phyloP scores from a whole-genome alignment of 2,113 vertebrate genomes.

The Zapornia atra region DNA sequence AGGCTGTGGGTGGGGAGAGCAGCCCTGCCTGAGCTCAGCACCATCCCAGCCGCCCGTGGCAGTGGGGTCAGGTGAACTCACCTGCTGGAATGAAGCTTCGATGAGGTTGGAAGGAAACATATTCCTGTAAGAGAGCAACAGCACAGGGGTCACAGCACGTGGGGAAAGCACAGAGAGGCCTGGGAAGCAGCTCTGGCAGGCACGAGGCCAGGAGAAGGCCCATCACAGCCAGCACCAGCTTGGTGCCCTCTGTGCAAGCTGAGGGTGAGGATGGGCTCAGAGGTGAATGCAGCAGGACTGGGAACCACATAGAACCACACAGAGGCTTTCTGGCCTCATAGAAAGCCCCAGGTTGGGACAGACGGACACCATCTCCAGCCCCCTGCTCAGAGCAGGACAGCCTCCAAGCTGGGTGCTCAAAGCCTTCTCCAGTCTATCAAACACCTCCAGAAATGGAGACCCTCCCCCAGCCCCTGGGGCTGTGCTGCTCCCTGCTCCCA shows the following conservation, averaged over 20 bases:
- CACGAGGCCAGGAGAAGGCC: fast-evolving
- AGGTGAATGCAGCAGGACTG: fast-evolving
- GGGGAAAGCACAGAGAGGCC: not conserved
- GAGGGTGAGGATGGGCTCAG: not conserved
- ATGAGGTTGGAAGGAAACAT: conserved; percentile 92
- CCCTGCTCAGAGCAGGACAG: not conserved
- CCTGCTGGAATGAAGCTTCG: conserved; percentile 90
- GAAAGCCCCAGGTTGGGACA: not conserved
- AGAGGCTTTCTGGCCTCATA: no score
- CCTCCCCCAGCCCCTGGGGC: not conserved
- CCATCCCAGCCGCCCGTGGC: fast-evolving
- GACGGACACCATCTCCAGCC: not conserved
- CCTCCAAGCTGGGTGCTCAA: not conserved
- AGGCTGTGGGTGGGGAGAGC: not conserved
- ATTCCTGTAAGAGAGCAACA: conserved; percentile 76
- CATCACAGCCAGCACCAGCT: fast-evolving
- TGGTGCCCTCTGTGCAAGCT: not conserved
- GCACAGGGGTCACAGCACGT: not conserved
- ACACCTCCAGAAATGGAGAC: not conserved
- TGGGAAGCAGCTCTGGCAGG: not conserved
- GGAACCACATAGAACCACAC: fast-evolving
- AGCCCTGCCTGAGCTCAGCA: not conserved
- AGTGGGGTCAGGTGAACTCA: not conserved
- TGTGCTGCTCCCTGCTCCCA: not conserved
- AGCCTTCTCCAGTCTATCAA: not conserved